Evolutionary conservation across 2,113 vertebrate species (phyloP), one percentile per base, ranked within the genome.

Genomic region (Corapipo altera): DNA sequence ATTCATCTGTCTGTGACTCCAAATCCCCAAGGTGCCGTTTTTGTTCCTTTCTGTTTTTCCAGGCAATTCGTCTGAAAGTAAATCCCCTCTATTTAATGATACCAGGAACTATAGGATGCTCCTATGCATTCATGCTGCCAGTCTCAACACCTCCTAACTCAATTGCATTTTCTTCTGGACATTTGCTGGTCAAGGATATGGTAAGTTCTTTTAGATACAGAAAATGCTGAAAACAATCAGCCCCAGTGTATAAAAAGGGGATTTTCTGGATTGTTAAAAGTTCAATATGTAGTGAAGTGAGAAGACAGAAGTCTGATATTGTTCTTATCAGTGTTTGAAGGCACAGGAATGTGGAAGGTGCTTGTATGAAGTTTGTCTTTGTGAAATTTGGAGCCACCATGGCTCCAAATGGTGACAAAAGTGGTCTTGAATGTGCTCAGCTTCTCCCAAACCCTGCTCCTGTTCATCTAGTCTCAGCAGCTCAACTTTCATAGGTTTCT

Each of bases 121-220:
- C 99, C 23, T 99, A 98, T 0, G 99, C 99, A 8, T 99, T 99
- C 97, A 99, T 99, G 99, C 97, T 99, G 52, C 99, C 99, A 1
- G 99, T 99, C 74, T 99, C 99, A 5, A 99, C 99, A 4, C 99
- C 99, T 27, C 99, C 99, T 55, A 99, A 99, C 97, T 99, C 99
- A 20, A 99, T 99, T n/a, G 99, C 99, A 0, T 99, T 99, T 74
- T 98, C 99, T 57, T 99, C 99, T 12, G 99, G 99, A 84, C 99
- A 99, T 84, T 97, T 99, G 86, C 81, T 99, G 98, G 99, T 99
- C 83, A 99, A 99, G 97, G 99, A 99, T 96, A 99, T 99, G 99
- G 99, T 99, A 97, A 95, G 97, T 93, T 69, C 30, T 64, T 93
- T 92, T 67, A 48, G 41, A 26, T 46, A 57, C 8, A 55, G 57